A percentile compares a stretch with the other conserved stretches of the same genome.
Evolutionary conservation across 53 echinoderm and acorn worm species (phyloP).

Genomic region (Patiria pectinifera): DNA sequence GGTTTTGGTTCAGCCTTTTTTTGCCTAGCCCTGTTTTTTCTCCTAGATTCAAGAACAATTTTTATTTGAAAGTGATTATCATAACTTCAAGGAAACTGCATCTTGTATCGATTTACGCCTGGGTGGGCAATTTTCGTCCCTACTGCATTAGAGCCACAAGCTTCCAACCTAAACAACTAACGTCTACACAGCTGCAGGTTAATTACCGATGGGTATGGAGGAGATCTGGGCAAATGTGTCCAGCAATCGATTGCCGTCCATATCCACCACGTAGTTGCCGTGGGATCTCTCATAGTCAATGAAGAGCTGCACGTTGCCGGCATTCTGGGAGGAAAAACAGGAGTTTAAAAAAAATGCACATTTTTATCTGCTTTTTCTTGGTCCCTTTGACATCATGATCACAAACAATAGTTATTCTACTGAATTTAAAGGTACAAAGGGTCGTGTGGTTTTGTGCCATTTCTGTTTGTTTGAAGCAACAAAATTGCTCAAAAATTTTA

Average conservation of each 20-base stretch:
- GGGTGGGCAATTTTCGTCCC: not conserved
- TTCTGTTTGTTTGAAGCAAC: no score
- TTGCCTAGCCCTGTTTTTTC: no score
- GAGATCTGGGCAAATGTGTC: slow-evolving; percentile 84
- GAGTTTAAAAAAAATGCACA: not conserved
- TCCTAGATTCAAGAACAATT: no score
- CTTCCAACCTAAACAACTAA: not conserved
- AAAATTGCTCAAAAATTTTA: no score
- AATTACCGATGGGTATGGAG: slow-evolving; percentile 79
- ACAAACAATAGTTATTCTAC: no score
- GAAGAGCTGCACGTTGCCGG: slow-evolving; percentile 64
- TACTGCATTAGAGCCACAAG: not conserved
- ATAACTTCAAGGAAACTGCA: no score
- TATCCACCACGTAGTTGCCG: slow-evolving; percentile 87
- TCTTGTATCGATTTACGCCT: not conserved
- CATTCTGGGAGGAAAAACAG: slow-evolving; percentile 61
- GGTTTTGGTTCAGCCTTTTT: no score
- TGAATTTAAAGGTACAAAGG: no score
- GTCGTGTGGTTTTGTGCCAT: no score
- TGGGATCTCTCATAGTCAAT: slow-evolving; percentile 68
- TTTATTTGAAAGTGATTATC: no score
- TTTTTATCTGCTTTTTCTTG: no score
- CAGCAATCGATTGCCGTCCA: slow-evolving; percentile 80
- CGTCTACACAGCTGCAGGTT: not conserved
- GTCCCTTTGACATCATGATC: no score